Base-by-base conservation (phyloP, 2,888 invertebrate genomes). In the Apamea epomidion region DNA sequence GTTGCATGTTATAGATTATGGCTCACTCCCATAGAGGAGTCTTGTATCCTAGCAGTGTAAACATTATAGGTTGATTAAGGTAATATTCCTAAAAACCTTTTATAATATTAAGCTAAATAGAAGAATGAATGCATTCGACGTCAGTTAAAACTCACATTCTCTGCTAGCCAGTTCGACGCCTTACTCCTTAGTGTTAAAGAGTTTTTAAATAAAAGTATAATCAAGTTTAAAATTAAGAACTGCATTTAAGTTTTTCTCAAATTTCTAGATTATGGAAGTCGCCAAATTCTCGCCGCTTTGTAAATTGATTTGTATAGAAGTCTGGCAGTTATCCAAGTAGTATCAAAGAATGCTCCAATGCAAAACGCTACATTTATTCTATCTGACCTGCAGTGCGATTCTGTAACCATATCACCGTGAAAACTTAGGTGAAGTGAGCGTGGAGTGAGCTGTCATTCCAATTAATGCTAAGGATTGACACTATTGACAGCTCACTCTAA, bases 291-390 rank as follows among this genome's bases (percentile, higher is more conserved):
- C 51, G 25, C n/a, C 54, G 37, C 14, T 71, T 78, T 32, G 54
- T 62, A 45, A 72, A 82, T 77, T 67, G 29, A 77, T 67, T 82
- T 82, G 25, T 77, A 62, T 60, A 67, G 51, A 82, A 76, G 68
- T 45, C 67, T 82, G 83, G 76, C 76, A 68, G 67, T 80, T 76
- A 82, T 82, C 78, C 83, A 82, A 82, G 67, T 72, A 32, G 37
- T 25, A 62, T 71, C 60, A 78, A 72, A 83, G 51, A 78, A 68
- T 72, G 18, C 4, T 82, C 37, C 45, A 29, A 72, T 78, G 71
- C 71, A 78, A 82, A 82, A 68, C 25, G 51, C 18, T 77, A 37
- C 51, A 82, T 68, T 83, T 68, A 42, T 14, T 71, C n/a, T 25
- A 14, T 18, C 37, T 82, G 77, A 72, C 78, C 54, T 67, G n/a